Base-by-base conservation (phyloP, 2,888 invertebrate genomes). In the Acronicta aceris region DNA sequence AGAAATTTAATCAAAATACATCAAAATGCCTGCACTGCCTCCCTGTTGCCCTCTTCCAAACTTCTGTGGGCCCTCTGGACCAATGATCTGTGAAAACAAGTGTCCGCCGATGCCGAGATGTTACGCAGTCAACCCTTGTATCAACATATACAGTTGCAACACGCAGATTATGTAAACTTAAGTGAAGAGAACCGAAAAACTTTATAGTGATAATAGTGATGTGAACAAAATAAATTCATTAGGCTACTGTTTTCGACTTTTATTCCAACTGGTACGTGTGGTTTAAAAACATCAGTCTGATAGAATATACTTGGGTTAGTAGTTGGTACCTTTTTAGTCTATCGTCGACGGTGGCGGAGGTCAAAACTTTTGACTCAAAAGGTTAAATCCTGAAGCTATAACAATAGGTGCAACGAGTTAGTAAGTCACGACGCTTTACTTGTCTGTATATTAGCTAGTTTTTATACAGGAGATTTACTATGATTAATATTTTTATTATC, bases 121-220 rank as follows among this genome's bases (percentile, higher is more conserved):
- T 57, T 85, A 84, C 59, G 83, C 85, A 27, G 81, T 90, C 42
- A 89, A 89, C 61, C 93, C 93, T 2, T 91, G 91, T 78, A 93
- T 94, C 80, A 93, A 94, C 66, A 92, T 94, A 71, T 94, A 93
- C 84, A 94, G 93, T 76, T 92, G 90, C 71, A 79, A 90, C 59
- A 94, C 93, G n/a, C 93, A 93, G 75, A 91, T 94, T 36, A 87
- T 93, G 89, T 94, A 81, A 82, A 49, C 13, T 25, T 42, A 76
- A 72, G 63, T 64, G 66, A 65, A 68, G 46, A 65, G 60, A 21
- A 58, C 30, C 43, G 51, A 59, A 66, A 33, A 49, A 43, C 42
- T 42, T 50, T 36, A 8, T 49, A 56, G 62, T 63, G 58, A n/a
- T 42, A 52, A 63, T 50, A 63, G 70, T 66, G 67, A 53, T 61